Evolutionary conservation across 2,113 vertebrate genomes (phyloP), one percentile per base, ranked within the genome.

Genomic region (Emydura subglobosa): DNA sequence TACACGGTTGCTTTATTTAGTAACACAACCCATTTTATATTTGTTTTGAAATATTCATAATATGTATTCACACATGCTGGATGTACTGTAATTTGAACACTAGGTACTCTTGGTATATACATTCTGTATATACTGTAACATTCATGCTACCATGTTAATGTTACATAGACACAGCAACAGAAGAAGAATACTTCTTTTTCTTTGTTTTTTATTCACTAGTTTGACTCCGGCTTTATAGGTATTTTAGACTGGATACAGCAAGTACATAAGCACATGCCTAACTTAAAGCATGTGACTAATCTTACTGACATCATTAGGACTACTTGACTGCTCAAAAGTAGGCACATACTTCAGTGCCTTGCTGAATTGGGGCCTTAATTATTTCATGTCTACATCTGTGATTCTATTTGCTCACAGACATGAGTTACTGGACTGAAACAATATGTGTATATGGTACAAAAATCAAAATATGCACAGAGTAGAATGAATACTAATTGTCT

Each of bases 401-500:
- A 61, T 79, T 92, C 61, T 55, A 11, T 92, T 83, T 87, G 76
- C 51, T 87, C 82, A 55, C 54, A 87, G 27, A 79, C 7, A 13
- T 22, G 91, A 88, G 79, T 89, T 29, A 78, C 85, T 90, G 79
- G 83, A 53, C 83, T 94, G 90, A 93, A 92, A 94, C 82, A 92
- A 85, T 85, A 59, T 80, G 19, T 93, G 94, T 79, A 50, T 92
- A 59, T 94, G 87, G 74, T 91, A 87, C 42, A 86, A 81, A 16
- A 21, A 55, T 87, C 86, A 79, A 79, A n/a, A 87, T 85, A 34
- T 14, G 21, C 54, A 21, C 4, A 29, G n/a, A 82, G 47, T 88
- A 16, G 89, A 94, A 86, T 95, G 94, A 94, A 89, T 95, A 91
- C 93, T 96, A 94, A 96, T 91, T 81, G 27, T 72, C 59, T 95